phyloP scores from a whole-genome alignment of 2,888 invertebrate genomes.

The Therioaphis trifolii region DNA sequence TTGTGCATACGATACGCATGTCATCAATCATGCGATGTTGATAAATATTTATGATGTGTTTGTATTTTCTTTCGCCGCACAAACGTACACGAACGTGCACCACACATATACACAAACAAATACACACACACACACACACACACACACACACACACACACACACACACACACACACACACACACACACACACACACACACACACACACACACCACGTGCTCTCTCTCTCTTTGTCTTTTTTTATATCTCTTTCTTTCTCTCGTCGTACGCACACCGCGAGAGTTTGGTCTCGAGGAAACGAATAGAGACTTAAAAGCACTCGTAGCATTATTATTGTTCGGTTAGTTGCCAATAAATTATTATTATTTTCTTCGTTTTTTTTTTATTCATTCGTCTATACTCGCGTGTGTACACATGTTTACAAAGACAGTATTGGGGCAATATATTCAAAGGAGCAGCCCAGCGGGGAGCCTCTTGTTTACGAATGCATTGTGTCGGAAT shows the following conservation, averaged over 20 bases:
- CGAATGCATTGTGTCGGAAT: background rate
- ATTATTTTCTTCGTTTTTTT: background rate
- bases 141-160: too few species aligned
- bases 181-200: too few species aligned
- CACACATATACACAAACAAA: too few species aligned
- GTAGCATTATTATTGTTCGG: background rate
- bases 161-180: too few species aligned
- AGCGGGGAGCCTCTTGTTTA: conserved; percentile 7
- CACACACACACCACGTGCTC: too few species aligned
- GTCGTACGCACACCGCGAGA: too few species aligned
- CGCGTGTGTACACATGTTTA: background rate
- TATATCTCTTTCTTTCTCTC: too few species aligned
- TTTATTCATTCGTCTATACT: background rate
- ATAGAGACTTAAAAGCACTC: background rate
- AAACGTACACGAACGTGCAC: too few species aligned
- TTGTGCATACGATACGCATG: conserved; percentile 33
- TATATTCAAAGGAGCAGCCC: background rate
- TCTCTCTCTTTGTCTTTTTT: too few species aligned
- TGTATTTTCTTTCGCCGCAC: background rate
- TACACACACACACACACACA: too few species aligned
- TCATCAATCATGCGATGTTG: conserved; percentile 56
- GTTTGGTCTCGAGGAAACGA: background rate
- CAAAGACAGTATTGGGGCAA: background rate
- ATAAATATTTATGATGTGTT: conserved; percentile 60
- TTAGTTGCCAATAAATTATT: background rate